Evolutionary conservation across 2,113 vertebrate genomes (phyloP), one percentile per base, ranked within the genome.

Genomic region (Pachycephala philippinensis): DNA sequence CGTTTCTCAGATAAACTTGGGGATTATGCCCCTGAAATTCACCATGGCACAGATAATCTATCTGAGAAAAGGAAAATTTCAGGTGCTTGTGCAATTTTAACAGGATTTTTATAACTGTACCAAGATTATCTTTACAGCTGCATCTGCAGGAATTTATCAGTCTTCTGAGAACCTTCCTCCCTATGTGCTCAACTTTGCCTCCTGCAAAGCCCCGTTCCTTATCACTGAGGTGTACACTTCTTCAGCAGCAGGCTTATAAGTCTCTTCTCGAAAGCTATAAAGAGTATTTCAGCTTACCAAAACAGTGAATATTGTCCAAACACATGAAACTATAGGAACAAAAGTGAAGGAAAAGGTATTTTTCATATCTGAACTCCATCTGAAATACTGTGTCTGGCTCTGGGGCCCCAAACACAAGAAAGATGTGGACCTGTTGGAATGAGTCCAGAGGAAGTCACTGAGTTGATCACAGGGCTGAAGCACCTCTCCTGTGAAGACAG

Each of bases 91-190:
- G 64, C 45, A 94, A 91, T 61, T 72, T 86, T 63, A 77, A 35
- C 16, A 37, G 31, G 35, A 35, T 83, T 90, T 77, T 92, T 78
- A 83, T 37, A 66, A 94, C 72, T 69, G 42, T 17, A 76, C 10
- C 7, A 57, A 69, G 54, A 33, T 97, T 96, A 96, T 97, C 88
- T 97, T 92, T 92, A 84, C 72, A 93, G 90, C 71, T 92, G 44
- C 86, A 82, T 86, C 57, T 91, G 84, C 76, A 93, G 50, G 81
- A 96, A 93, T 95, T 95, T 94, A 90, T 96, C 92, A 56, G 78
- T 37, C n/a, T 87, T 40, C 70, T 94, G 82, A 61, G 39, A 92
- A 64, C 33, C 21, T 95, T 92, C 86, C 91, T 94, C 90, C 85
- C 76, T 77, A 7, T 53, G 60, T 81, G 84, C 27, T 87, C 65